Conservation (phyloP, 1,140 invertebrate species). For the Ooceraea biroi region DNA sequence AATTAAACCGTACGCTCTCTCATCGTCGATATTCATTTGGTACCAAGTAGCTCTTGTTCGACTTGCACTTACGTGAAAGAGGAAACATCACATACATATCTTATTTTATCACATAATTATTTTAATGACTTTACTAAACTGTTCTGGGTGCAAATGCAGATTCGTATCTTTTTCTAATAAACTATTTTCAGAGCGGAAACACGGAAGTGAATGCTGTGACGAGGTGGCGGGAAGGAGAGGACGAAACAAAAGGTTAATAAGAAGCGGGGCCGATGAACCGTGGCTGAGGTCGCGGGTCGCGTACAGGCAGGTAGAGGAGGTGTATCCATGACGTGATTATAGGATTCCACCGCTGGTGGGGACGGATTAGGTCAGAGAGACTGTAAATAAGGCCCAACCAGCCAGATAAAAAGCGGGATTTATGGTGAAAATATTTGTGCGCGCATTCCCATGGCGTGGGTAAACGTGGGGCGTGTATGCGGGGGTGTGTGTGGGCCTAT, state of each 20-base stretch:
- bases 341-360: conserved; percentile 36
- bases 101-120: no score
- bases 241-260: conserved; percentile 25
- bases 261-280: conserved; percentile 16
- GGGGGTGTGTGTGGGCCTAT: conserved; percentile 75
- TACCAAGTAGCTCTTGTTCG: neutral
- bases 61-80: no score
- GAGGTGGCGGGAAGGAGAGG: no score
- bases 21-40: conserved; percentile 6
- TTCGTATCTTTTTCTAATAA: no score
- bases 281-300: conserved; percentile 44
- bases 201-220: neutral
- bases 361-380: conserved; percentile 79
- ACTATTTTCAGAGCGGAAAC: neutral
- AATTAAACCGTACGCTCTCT: conserved; percentile 4
- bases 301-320: conserved; percentile 59
- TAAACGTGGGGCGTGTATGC: conserved; percentile 63
- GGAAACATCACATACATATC: no score
- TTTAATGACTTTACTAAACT: no score
- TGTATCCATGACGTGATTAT: conserved; percentile 53
- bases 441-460: conserved; percentile 70
- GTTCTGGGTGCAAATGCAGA: no score
- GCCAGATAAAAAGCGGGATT: conserved; percentile 79
- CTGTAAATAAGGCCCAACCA: conserved; percentile 75
- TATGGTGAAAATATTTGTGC: conserved; percentile 83